Conservation (phyloP, 2,888 invertebrate genomes). For the Apoderus coryli region DNA sequence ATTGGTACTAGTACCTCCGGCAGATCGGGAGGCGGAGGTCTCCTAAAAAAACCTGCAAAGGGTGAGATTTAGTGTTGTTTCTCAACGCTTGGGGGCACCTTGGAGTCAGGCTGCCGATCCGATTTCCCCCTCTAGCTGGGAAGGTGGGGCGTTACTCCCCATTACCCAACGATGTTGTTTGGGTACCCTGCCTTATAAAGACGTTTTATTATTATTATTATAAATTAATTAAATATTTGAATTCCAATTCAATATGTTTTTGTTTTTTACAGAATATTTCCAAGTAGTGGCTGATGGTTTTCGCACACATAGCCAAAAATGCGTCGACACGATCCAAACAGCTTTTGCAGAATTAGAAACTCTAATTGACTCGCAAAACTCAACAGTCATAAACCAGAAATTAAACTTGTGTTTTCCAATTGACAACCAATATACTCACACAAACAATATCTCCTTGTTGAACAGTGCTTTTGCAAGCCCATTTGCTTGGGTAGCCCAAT, state of each 20-base stretch:
- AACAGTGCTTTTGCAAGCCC: constrained; percentile 66
- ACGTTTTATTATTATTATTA: not conserved
- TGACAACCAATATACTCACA: constrained; percentile 39
- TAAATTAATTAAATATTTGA: no score
- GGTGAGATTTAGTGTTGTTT: no score
- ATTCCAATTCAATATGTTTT: constrained; percentile 6
- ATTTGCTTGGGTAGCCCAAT: constrained; percentile 84
- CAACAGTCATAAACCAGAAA: constrained; percentile 28
- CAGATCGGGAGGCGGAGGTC: no score
- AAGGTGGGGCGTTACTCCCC: not conserved
- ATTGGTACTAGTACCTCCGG: no score
- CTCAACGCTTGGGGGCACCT: no score
- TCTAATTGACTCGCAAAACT: constrained; percentile 6
- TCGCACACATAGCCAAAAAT: constrained; percentile 41
- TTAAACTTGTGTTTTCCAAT: constrained; percentile 70
- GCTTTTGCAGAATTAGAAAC: constrained; percentile 12
- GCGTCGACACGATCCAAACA: constrained; percentile 14
- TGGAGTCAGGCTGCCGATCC: no score
- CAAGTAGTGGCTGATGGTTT: constrained; percentile 66
- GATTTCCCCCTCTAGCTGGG: no score
- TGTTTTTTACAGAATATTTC: constrained; percentile 52
- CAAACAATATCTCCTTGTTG: constrained; percentile 61
- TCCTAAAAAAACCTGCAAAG: no score
- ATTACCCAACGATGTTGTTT: not conserved
- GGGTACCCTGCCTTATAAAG: constrained; percentile 2